Evolutionary conservation across 2,797 vertebrate genomes (phyloP).

Genomic region (Alosa sapidissima): DNA sequence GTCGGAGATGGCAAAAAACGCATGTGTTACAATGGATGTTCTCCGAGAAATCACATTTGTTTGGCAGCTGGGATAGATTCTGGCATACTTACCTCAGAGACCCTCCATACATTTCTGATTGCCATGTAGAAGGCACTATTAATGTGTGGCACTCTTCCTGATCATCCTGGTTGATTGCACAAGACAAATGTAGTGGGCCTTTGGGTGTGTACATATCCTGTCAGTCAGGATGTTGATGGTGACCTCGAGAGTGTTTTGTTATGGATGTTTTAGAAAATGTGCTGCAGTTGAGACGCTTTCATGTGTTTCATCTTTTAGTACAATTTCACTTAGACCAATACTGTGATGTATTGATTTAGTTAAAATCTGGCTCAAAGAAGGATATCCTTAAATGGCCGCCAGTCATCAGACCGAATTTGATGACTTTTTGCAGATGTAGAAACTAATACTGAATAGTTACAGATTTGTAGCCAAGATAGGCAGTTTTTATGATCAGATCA

Average conservation of each 20-base stretch:
- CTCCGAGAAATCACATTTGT: neutral
- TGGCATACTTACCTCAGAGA: neutral
- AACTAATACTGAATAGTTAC: slow-evolving; percentile 6
- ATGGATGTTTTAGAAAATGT: neutral
- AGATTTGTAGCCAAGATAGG: slow-evolving; percentile 7
- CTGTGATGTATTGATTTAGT: neutral
- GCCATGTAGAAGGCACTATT: neutral
- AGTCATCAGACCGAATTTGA: neutral
- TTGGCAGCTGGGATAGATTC: neutral
- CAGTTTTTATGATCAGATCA: slow-evolving; percentile 20
- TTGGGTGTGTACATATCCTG: neutral
- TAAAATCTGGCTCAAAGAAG: neutral
- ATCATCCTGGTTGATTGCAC: neutral
- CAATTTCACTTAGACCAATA: neutral
- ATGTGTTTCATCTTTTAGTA: slow-evolving; percentile 15
- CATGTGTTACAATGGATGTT: neutral
- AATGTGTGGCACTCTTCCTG: neutral
- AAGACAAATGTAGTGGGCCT: neutral
- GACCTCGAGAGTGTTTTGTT: neutral
- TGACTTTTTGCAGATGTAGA: slow-evolving; percentile 1
- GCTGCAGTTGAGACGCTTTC: neutral
- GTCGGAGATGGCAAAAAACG: slow-evolving; percentile 14
- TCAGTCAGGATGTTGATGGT: neutral
- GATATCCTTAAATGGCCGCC: slow-evolving; percentile 6
- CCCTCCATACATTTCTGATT: neutral